A percentile compares a stretch with the other conserved stretches of the same genome.
These are phyloP conservation scores for Eubasilissa regina DNA, from an alignment of 1,140 invertebrate genomes.

Conservation along the genomic window DNA sequence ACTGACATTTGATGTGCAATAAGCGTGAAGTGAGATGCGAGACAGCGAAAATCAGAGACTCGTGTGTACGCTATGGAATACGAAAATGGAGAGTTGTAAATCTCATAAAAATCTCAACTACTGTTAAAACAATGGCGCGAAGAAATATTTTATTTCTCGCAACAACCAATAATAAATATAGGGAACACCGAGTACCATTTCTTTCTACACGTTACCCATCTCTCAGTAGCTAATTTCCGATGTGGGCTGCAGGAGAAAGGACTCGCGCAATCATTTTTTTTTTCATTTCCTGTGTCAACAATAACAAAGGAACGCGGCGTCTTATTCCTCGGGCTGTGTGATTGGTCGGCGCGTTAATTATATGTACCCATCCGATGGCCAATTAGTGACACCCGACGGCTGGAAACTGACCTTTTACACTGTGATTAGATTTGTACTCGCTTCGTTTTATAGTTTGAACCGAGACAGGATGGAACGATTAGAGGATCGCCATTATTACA, in stretches of 20 bases:
- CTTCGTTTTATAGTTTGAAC: background rate
- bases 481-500: background rate
- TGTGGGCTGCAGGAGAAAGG: no score
- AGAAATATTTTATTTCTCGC: no score
- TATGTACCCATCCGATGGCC: background rate
- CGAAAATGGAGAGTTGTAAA: no score
- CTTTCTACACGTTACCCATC: no score
- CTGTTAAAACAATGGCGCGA: no score
- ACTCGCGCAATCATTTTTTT: background rate
- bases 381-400: conserved; percentile 20
- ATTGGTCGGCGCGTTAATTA: conserved; percentile 17
- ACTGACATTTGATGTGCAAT: no score
- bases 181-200: no score
- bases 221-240: background rate
- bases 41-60: no score
- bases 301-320: background rate
- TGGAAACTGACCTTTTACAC: conserved; percentile 29
- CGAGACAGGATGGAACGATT: conserved; percentile 20
- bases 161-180: no score
- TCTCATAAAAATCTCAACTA: no score
- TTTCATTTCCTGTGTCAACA: conserved; percentile 21
- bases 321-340: background rate
- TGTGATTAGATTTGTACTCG: conserved; percentile 15
- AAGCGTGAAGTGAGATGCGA: no score
- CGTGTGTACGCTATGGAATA: no score